These are phyloP conservation scores for Mythimna impura DNA, from an alignment of 2,888 invertebrate species.

Conservation along the genomic window DNA sequence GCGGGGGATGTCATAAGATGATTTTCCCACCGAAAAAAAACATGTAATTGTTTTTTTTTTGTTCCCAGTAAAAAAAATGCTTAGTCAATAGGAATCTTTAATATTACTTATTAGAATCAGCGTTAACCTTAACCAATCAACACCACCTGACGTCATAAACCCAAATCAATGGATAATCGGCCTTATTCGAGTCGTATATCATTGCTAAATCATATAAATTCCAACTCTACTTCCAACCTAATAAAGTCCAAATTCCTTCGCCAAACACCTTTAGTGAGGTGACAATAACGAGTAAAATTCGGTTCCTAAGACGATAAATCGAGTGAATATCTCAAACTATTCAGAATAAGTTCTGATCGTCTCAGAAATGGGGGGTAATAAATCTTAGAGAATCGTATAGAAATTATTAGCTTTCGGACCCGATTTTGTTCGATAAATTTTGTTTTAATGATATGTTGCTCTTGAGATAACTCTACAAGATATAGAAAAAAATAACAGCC, in stretches of 20 bases:
- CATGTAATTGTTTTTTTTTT: too few relatives aligned
- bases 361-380: slow-evolving; percentile 71
- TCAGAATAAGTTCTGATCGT: slow-evolving; percentile 78
- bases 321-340: slow-evolving; percentile 80
- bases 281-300: slow-evolving; percentile 68
- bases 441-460: slow-evolving; percentile 17
- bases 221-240: accelerated
- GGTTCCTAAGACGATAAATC: slow-evolving; percentile 76
- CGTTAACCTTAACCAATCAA: slow-evolving; percentile 10
- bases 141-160: slow-evolving; percentile 44
- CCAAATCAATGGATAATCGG: slow-evolving; percentile 46
- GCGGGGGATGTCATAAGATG: too few relatives aligned
- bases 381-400: slow-evolving; percentile 69
- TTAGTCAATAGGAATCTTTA: background rate
- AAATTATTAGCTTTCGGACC: slow-evolving; percentile 67
- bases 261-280: slow-evolving; percentile 32
- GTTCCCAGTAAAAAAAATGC: too few relatives aligned
- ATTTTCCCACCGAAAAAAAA: too few relatives aligned
- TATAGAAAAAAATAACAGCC: background rate
- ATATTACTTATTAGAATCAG: background rate
- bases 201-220: slow-evolving; percentile 1
- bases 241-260: slow-evolving; percentile 43
- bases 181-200: slow-evolving; percentile 25
- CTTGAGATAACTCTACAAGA: background rate
- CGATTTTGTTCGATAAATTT: slow-evolving; percentile 55